Evolutionary conservation across 2,888 invertebrate species (phyloP).

Genomic region (Congeria kusceri): DNA sequence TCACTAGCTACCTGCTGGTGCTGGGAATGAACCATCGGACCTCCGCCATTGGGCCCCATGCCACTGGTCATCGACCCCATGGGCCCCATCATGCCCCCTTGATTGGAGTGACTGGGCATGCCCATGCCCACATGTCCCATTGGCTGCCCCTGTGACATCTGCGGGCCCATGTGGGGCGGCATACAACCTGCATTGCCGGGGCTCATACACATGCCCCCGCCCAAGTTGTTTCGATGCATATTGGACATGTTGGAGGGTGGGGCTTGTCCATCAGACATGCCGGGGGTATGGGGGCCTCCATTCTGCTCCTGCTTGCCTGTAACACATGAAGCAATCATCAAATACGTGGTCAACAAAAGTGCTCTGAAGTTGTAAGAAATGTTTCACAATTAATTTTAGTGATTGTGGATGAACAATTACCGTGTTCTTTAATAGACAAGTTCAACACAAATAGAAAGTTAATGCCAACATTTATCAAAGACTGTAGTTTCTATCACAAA

Average conservation of each 20-base stretch:
- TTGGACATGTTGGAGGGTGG: conserved; percentile 33
- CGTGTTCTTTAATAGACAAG: no score
- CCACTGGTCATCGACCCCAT: conserved; percentile 20
- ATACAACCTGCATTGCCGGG: no score
- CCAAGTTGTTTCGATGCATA: conserved; percentile 23
- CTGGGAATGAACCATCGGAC: conserved; percentile 33
- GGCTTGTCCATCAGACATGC: conserved; percentile 42
- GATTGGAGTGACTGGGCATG: neutral
- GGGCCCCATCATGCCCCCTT: conserved; percentile 27
- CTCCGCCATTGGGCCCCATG: conserved; percentile 38
- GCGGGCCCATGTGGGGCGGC: neutral
- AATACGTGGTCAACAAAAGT: no score
- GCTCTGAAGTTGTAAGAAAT: no score
- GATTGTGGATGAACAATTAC: no score
- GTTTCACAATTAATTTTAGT: no score
- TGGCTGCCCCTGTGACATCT: conserved; percentile 41
- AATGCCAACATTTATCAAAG: no score
- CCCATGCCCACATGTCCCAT: conserved; percentile 16
- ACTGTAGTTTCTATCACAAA: no score
- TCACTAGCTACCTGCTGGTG: conserved; percentile 67
- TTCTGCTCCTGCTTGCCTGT: conserved; percentile 54
- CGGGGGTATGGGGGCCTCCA: conserved; percentile 58
- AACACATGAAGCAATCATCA: no score
- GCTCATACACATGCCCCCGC: no score
- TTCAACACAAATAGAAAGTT: no score